Conservation (phyloP, 1,140 invertebrate species). For the Psix sp. region DNA sequence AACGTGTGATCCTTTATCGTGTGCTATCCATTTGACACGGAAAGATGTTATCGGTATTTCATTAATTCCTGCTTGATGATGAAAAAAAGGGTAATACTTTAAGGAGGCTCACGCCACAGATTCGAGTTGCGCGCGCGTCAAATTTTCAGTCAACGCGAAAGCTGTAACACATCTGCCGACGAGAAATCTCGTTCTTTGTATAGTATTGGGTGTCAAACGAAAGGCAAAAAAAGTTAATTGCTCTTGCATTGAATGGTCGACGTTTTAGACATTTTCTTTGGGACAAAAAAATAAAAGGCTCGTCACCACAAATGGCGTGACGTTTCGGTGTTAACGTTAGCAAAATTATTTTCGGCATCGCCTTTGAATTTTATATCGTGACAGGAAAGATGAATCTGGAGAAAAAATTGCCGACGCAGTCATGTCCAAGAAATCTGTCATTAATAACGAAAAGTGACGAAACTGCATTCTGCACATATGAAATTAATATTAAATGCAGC, state of each 20-base stretch:
- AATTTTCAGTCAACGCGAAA: constrained; percentile 34
- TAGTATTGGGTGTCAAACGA: constrained; percentile 26
- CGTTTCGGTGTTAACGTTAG: constrained; percentile 15
- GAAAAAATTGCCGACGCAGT: neutral
- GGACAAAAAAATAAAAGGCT: constrained; percentile 8
- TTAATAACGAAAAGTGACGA: neutral
- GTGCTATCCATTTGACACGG: constrained; percentile 35
- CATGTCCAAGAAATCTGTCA: neutral
- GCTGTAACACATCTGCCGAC: constrained; percentile 39
- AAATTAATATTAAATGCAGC: too few relatives aligned
- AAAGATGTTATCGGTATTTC: constrained; percentile 52
- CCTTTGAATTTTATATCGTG: constrained; percentile 5
- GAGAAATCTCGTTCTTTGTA: constrained; percentile 13
- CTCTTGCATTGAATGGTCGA: constrained; percentile 31
- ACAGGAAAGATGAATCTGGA: neutral
- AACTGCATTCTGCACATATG: too few relatives aligned
- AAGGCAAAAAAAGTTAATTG: constrained; percentile 39
- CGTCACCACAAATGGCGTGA: constrained; percentile 18
- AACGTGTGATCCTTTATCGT: constrained; percentile 33
- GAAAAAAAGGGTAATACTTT: constrained; percentile 21
- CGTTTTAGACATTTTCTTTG: constrained; percentile 20
- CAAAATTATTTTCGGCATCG: constrained; percentile 17
- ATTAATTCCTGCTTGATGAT: constrained; percentile 34
- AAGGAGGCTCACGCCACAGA: constrained; percentile 19
- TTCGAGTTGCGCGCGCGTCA: constrained; percentile 43